Evolutionary conservation across 1,140 invertebrate species (phyloP), one percentile per base, ranked within the genome.

Genomic region (Drosophila pseudoananassae): DNA sequence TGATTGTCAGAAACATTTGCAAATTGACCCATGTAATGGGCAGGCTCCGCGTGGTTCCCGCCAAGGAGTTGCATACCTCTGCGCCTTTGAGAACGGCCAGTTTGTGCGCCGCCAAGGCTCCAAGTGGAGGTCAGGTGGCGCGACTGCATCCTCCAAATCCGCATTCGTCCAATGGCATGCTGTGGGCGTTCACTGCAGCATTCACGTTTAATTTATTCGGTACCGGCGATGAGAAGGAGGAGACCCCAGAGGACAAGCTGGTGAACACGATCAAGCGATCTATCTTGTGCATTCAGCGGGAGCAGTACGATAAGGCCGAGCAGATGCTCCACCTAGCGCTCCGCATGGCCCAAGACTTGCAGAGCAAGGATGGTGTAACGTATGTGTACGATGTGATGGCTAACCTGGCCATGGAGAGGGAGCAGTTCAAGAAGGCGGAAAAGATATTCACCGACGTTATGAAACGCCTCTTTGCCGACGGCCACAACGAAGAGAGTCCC

Each of bases 341-440:
- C 47, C 94, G 95, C 50, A 93, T 97, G 90, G 97, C 97, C 6
- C 96, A 98, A 91, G 95, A 96, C 79, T 92, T 95, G 40, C 93
- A 95, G 51, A 94, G 96, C 92, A 88, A 94, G 69, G 92, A 96
- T 74, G 97, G 95, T 3, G 93, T 97, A 50, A 96, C 96, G 7
- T 98, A 98, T 80, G 95, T 98, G 59, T 98, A 96, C 90, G 97
- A 98, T 93, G 82, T 97, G 5, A 95, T 99, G 94, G 98, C 97
- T 5, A 98, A 98, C 93, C 92, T 98, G 47, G 97, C 97, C 12
- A 94, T 97, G 83, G 93, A 96, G 78, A 92, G 93, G 50, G 94
- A 94, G 46, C 93, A 98, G 64, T 95, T 95, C 78, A 92, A 94
- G 70, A 98, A 98, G 92, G 97, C 98, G 6, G 96, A 98, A 91